Evolutionary conservation across 2,888 invertebrate species (phyloP), one percentile per base, ranked within the genome.

Genomic region (Folsomia manolachei): DNA sequence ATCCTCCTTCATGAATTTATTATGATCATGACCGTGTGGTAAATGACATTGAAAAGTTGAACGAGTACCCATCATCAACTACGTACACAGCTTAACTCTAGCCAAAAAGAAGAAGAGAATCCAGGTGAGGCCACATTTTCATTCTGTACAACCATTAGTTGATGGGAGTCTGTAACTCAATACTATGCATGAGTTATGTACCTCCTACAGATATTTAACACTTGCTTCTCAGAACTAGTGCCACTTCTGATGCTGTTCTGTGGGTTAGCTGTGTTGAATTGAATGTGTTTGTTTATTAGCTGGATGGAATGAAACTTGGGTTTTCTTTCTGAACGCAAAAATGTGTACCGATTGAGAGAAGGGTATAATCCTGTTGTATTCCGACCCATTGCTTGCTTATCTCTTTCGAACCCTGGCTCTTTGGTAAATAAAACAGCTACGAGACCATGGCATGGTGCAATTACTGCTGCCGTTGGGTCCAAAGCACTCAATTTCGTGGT

Each of bases 21-120:
- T 56, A 56, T 56, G 56, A 21, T 56, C 56, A 56, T 18, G 9
- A 51, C 9, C 9, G 56, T 56, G 56, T 56, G 7, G 56, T 56
- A 56, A 56, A 56, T 56, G 56, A 56, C 56, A 56, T 56, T 56
- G 56, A 56, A 56, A 56, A 56, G 56, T 56, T 56, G 56, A 56
- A 18, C 56, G 56, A 56, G 19, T 7, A 21, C 39, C 39, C 56
- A 56, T 19, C 56, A 56, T 14, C 56, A 51, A 51, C n/a, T n/a
- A n/a, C n/a, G n/a, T n/a, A n/a, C n/a, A n/a, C n/a, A n/a, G n/a
- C n/a, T n/a, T n/a, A n/a, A n/a, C n/a, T n/a, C n/a, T n/a, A 51
- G 51, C 51, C 18, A 18, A 51, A 18, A 51, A 51, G 51, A 7
- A 56, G 56, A 39, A 39, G 39, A 14, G 39, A 39, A 39, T 39